Conservation (phyloP, 1,140 invertebrate genomes). For the Rhyzopertha dominica region DNA sequence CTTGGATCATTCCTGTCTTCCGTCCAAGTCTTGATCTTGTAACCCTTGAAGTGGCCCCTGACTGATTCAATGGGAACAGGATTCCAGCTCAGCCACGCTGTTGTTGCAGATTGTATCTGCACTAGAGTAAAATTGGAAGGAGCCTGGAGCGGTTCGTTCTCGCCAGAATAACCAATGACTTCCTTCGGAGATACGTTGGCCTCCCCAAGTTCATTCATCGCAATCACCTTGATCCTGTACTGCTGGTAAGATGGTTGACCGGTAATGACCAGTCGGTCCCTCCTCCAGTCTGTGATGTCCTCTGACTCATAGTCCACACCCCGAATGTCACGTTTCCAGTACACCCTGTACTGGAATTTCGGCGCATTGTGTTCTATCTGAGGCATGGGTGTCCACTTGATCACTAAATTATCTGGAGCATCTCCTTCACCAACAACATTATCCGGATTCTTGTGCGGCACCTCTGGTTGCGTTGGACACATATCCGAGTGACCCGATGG, state of each 20-base stretch:
- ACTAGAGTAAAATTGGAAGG: constrained; percentile 80
- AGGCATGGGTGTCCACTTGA: constrained; percentile 91
- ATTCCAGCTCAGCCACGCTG: constrained; percentile 78
- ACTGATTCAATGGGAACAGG: constrained; percentile 71
- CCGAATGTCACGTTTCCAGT: constrained; percentile 75
- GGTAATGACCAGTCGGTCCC: constrained; percentile 60
- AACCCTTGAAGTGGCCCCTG: constrained; percentile 89
- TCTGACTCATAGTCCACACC: constrained; percentile 64
- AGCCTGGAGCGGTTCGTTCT: constrained; percentile 78
- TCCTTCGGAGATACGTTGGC: constrained; percentile 77
- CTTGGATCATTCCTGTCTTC: constrained; percentile 56
- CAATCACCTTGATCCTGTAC: constrained; percentile 88
- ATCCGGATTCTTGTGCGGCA: constrained; percentile 91
- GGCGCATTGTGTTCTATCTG: constrained; percentile 95
- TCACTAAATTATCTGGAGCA: constrained; percentile 83
- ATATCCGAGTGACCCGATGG: constrained; percentile 76
- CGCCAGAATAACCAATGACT: constrained; percentile 89
- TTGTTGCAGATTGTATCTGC: constrained; percentile 66
- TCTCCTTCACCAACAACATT: constrained; percentile 89
- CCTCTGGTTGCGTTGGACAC: constrained; percentile 82
- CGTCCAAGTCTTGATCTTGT: constrained; percentile 94
- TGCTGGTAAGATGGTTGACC: constrained; percentile 88
- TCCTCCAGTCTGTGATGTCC: constrained; percentile 74
- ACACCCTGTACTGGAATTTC: constrained; percentile 86
- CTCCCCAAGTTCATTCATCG: constrained; percentile 85